Percentiles rank a stretch among this genome's conserved stretches.
Evolutionary conservation across 2,113 vertebrate genomes (phyloP).

Genomic region (Zingel zingel): DNA sequence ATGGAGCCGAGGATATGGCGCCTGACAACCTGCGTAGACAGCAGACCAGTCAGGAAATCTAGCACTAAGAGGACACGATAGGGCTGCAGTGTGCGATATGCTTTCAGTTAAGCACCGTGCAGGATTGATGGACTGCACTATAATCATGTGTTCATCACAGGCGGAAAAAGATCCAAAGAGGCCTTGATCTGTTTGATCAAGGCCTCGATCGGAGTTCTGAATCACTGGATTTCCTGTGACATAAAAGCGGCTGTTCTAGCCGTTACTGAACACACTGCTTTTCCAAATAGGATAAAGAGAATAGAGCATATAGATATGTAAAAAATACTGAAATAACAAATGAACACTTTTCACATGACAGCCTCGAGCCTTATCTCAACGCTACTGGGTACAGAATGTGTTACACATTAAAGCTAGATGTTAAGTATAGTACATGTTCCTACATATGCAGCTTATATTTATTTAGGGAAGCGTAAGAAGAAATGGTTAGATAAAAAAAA

Average conservation of each 20-base stretch:
- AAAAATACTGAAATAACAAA: slow-evolving; percentile 21
- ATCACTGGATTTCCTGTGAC: slow-evolving; percentile 28
- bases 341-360: slow-evolving; percentile 17
- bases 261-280: not conserved
- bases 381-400: not conserved
- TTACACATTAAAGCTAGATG: not conserved
- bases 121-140: slow-evolving; percentile 63
- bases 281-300: slow-evolving; percentile 23
- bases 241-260: slow-evolving; percentile 17
- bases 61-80: slow-evolving; percentile 64
- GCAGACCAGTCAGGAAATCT: slow-evolving; percentile 58
- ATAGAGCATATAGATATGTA: not conserved
- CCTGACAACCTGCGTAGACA: slow-evolving; percentile 88
- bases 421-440: not conserved
- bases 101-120: slow-evolving; percentile 47
- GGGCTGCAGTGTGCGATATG: slow-evolving; percentile 27
- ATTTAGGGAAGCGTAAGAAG: not conserved
- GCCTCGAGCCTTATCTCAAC: slow-evolving; percentile 14
- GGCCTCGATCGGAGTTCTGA: slow-evolving; percentile 31
- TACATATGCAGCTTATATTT: not conserved
- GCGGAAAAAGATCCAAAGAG: slow-evolving; percentile 42
- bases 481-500: not conserved
- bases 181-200: slow-evolving; percentile 43
- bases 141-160: slow-evolving; percentile 61
- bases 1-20: slow-evolving; percentile 95